Percentiles rank a stretch among this genome's conserved stretches.
Conservation (phyloP, 2,888 invertebrate species). For the Crocallis elinguaria region DNA sequence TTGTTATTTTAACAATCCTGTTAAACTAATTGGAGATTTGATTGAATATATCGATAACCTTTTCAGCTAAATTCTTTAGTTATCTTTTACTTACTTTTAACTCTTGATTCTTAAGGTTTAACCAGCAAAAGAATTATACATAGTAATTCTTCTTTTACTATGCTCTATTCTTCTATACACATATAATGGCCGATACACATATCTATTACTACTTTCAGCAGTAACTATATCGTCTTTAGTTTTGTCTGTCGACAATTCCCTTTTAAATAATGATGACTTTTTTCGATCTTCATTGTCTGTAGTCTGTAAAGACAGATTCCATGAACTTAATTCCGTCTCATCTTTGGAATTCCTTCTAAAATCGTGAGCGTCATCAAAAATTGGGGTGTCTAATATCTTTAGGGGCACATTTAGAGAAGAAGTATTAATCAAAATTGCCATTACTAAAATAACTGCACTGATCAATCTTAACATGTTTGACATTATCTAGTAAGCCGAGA, state of each 20-base stretch:
- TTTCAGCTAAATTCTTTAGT: not conserved
- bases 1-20: constrained; percentile 16
- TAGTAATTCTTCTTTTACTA: constrained; percentile 69
- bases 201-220: constrained; percentile 60
- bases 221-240: constrained; percentile 49
- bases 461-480: constrained; percentile 9
- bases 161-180: constrained; percentile 73
- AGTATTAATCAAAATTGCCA: not conserved
- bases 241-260: constrained; percentile 7
- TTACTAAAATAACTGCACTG: not conserved
- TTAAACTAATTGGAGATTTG: constrained; percentile 8
- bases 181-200: constrained; percentile 70
- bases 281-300: not conserved
- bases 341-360: not conserved
- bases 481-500: constrained; percentile 2
- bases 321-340: not conserved
- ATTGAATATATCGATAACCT: not conserved
- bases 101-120: constrained; percentile 36
- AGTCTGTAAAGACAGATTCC: not conserved
- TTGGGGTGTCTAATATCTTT: not conserved
- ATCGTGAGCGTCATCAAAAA: constrained; percentile 8
- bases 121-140: constrained; percentile 76
- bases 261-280: constrained; percentile 9
- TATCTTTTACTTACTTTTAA: not conserved
- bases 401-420: constrained; percentile 10